Evolutionary conservation across 2,888 invertebrate genomes (phyloP).

Genomic region (Acanthosoma haemorrhoidale): DNA sequence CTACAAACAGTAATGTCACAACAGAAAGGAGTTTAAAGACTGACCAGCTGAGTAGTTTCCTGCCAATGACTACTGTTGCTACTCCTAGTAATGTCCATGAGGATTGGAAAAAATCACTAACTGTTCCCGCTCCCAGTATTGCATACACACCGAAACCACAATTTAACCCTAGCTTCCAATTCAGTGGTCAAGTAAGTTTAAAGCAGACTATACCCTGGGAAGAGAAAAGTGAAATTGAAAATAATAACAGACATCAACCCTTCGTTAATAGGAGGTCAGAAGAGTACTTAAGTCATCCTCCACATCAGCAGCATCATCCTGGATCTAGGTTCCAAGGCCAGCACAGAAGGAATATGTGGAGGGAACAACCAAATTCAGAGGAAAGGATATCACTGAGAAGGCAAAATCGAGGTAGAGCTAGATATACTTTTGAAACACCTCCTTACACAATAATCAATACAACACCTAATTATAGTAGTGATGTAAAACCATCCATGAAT

Average conservation of each 20-base stretch:
- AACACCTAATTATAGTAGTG: not conserved
- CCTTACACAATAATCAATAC: not conserved
- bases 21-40: too few species aligned
- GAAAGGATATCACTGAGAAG: not conserved
- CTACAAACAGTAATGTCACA: not conserved
- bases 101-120: not conserved
- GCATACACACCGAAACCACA: not conserved
- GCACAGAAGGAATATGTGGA: not conserved
- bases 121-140: not conserved
- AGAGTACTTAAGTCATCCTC: not conserved
- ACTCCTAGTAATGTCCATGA: not conserved
- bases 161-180: not conserved
- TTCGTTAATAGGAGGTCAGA: not conserved
- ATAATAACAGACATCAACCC: not conserved
- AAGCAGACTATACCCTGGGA: not conserved
- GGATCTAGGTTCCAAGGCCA: not conserved
- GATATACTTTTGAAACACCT: not conserved
- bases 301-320: too few species aligned
- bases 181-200: not conserved
- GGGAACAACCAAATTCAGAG: not conserved
- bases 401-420: constrained; percentile 22
- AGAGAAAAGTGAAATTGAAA: not conserved
- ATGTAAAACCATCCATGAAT: not conserved
- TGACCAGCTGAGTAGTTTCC: too few species aligned
- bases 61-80: not conserved